Evolutionary conservation across 2,888 invertebrate species (phyloP), one percentile per base, ranked within the genome.

Genomic region (Mythimna impura): DNA sequence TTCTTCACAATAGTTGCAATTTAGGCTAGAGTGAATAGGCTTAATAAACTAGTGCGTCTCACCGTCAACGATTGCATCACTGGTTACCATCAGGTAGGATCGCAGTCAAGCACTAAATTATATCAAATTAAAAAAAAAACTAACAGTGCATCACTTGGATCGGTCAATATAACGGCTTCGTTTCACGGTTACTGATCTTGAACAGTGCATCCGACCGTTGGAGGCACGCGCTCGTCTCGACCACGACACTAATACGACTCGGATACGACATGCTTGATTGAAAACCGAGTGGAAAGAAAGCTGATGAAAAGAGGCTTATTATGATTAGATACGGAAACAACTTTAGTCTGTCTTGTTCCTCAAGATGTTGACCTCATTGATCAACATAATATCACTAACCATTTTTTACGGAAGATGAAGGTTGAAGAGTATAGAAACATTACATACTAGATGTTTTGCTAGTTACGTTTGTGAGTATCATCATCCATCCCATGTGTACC

Each of bases 151-250:
- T 34, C 66, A 78, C 74, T 60, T 8, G 70, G 66, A 65, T 66
- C 70, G 81, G 81, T 74, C 78, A 67, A 73, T 61, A 67, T 87
- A 88, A 86, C 88, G 83, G 88, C 71, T 64, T n/a, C 57, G 64
- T 75, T 80, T 87, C 83, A 88, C 86, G 87, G 83, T 36, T 50
- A 57, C 65, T 80, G 87, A 58, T 69, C 76, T 72, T 57, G 62
- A 71, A 70, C 83, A 73, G 66, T 36, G 66, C 73, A 9, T 20
- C 40, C 54, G 22, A 73, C 34, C 57, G 54, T 36, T 52, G 43
- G 34, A 43, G n/a, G n/a, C 50, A 60, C 55, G 66, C n/a, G 68
- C 54, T 55, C 73, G 69, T 73, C 69, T 70, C 69, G 78, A 78
- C 63, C 55, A 20, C 58, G 66, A 71, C 72, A 66, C 62, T 55